A percentile compares a stretch with the other conserved stretches of the same genome.
phyloP scores from a whole-genome alignment of 2,797 vertebrate genomes.

The Sparus aurata region DNA sequence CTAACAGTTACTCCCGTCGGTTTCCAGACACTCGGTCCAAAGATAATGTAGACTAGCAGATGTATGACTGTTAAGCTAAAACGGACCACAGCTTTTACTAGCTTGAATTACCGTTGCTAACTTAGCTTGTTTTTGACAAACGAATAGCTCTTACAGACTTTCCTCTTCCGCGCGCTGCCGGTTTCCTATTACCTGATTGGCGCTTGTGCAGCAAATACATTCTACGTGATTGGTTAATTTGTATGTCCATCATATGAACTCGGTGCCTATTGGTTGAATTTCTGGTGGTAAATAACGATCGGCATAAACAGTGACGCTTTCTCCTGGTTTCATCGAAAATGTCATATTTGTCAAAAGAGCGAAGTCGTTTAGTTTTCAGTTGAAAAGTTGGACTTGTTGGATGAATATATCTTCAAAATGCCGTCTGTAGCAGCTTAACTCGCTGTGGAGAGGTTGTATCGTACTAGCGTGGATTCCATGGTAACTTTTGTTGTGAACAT shows the following conservation, averaged over 20 bases:
- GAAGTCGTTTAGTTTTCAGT: background rate
- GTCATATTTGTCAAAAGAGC: background rate
- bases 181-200: slow-evolving; percentile 75
- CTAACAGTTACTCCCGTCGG: fast-evolving
- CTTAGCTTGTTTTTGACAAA: slow-evolving; percentile 64
- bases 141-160: slow-evolving; percentile 65
- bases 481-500: slow-evolving; percentile 52
- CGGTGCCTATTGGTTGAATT: slow-evolving; percentile 69
- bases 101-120: slow-evolving; percentile 53
- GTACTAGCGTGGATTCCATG: slow-evolving; percentile 27
- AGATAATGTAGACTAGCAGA: fast-evolving
- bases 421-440: background rate
- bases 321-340: slow-evolving; percentile 18
- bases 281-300: slow-evolving; percentile 33
- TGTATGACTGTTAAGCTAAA: background rate
- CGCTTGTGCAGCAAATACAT: fast-evolving
- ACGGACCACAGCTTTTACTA: background rate
- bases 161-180: slow-evolving; percentile 89
- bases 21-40: background rate
- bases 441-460: background rate
- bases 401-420: background rate
- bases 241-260: slow-evolving; percentile 63
- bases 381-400: background rate
- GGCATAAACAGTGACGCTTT: background rate
- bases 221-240: slow-evolving; percentile 65